Conservation (phyloP, 1,140 invertebrate genomes). For the Sitodiplosis mosellana region DNA sequence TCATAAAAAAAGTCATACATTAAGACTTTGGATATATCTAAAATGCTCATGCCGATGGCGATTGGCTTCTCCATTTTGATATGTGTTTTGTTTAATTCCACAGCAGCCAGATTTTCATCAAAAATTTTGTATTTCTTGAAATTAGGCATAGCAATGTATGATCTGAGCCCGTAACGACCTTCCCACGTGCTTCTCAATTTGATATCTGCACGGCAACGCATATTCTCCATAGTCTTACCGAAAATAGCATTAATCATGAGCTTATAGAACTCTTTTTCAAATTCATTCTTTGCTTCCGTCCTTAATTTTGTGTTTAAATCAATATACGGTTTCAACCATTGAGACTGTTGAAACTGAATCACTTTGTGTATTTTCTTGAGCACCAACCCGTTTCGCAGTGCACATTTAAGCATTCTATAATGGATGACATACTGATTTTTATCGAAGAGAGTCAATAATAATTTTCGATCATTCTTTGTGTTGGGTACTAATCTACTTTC, state of each 20-base stretch:
- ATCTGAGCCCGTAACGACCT: conserved; percentile 13
- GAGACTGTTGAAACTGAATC: conserved; percentile 29
- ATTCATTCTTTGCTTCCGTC: conserved; percentile 21
- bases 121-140: conserved; percentile 20
- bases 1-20: conserved; percentile 15
- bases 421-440: conserved; percentile 29
- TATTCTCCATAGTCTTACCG: conserved; percentile 31
- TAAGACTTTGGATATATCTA: conserved; percentile 16
- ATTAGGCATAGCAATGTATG: conserved; percentile 21
- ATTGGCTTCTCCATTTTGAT: conserved; percentile 23
- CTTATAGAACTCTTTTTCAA: conserved; percentile 33
- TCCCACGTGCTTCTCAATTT: conserved; percentile 21
- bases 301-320: conserved; percentile 24
- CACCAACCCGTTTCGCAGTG: conserved; percentile 24
- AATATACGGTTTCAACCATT: conserved; percentile 29
- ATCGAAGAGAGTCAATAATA: conserved; percentile 18
- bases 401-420: conserved; percentile 29
- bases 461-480: conserved; percentile 13
- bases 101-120: conserved; percentile 20
- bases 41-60: conserved; percentile 21
- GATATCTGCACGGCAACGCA: conserved; percentile 25
- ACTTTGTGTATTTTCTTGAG: conserved; percentile 29
- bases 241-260: conserved; percentile 29
- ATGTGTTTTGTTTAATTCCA: conserved; percentile 19
- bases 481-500: conserved; percentile 14